Percentiles rank a stretch among this genome's conserved stretches.
phyloP scores from a whole-genome alignment of 2,113 vertebrate genomes.

The Corythornis cristatus region DNA sequence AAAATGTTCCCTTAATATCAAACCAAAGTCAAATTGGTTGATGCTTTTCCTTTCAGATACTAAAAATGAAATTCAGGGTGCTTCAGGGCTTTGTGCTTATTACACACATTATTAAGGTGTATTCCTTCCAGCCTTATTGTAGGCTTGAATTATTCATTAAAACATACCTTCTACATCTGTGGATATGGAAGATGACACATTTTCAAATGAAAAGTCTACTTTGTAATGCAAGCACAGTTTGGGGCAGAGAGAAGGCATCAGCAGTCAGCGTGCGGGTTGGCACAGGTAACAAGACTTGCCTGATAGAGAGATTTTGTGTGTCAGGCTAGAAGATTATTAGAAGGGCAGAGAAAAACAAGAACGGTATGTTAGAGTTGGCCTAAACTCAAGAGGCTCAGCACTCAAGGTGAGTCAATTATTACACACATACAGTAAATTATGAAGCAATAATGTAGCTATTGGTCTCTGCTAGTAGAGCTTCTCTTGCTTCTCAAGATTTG shows the following conservation, averaged over 20 bases:
- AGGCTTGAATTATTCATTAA: conserved; percentile 27
- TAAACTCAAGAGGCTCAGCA: not conserved
- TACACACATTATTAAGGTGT: not conserved
- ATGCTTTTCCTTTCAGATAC: not conserved
- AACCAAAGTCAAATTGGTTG: not conserved
- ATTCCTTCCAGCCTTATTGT: not conserved
- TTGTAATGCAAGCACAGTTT: not conserved
- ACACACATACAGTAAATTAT: not conserved
- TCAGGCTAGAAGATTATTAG: not conserved
- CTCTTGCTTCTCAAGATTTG: not conserved
- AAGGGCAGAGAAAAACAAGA: not conserved
- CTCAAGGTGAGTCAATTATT: not conserved
- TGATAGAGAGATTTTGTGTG: not conserved
- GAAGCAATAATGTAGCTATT: not conserved
- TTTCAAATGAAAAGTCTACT: conserved; percentile 15
- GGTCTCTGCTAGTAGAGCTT: not conserved
- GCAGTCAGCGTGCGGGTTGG: not conserved
- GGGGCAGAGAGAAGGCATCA: not conserved
- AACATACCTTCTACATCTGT: not conserved
- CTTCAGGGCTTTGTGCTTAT: not conserved
- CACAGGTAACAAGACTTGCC: not conserved
- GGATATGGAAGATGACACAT: not conserved
- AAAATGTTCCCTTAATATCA: not conserved
- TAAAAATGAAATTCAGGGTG: not conserved
- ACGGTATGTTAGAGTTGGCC: not conserved